Evolutionary conservation across 2,113 vertebrate genomes (phyloP).

Genomic region (Periophthalmodon schlosseri): DNA sequence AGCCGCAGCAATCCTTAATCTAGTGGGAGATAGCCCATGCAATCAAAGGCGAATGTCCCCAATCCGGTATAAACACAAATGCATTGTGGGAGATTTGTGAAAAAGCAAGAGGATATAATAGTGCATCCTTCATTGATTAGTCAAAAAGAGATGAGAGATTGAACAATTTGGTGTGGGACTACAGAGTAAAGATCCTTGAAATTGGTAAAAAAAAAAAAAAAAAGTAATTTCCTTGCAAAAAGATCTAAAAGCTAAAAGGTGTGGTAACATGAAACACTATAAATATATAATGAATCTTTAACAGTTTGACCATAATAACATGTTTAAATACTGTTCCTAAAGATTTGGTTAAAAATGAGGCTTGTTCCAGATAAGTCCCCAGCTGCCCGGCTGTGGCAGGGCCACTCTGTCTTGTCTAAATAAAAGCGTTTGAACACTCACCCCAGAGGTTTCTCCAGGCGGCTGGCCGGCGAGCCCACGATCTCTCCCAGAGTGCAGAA

Average conservation of each 20-base stretch:
- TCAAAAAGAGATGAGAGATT: too few relatives aligned
- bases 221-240: neutral
- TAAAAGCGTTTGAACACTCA: constrained; percentile 67
- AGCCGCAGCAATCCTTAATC: neutral
- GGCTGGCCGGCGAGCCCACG: constrained; percentile 90
- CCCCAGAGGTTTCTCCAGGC: constrained; percentile 90
- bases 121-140: neutral
- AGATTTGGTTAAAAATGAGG: neutral
- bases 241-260: neutral
- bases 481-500: constrained; percentile 96
- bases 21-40: neutral
- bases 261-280: too few relatives aligned
- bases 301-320: neutral
- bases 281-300: neutral
- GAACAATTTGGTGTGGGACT: too few relatives aligned
- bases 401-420: neutral
- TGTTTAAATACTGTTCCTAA: neutral
- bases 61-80: neutral
- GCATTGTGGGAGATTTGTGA: too few relatives aligned
- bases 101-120: neutral
- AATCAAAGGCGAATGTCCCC: neutral
- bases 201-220: too few relatives aligned
- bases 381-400: neutral
- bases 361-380: neutral
- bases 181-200: neutral